Conservation (phyloP, 64 coral and sea anemone species). For the Montipora capricornis region DNA sequence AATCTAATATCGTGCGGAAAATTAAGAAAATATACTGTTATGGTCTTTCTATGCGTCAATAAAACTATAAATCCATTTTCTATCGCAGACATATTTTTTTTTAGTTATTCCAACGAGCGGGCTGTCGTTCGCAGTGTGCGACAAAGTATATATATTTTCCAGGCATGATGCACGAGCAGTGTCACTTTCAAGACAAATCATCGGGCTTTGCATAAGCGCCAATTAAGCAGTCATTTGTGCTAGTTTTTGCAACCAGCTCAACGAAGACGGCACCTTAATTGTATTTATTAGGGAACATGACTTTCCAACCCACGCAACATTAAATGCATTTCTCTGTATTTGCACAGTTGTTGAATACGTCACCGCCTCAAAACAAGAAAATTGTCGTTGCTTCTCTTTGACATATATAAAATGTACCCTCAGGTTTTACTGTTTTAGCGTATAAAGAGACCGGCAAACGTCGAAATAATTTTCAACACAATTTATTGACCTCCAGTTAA, state of each 20-base stretch:
- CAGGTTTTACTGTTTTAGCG: no score
- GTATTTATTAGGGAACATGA: neutral
- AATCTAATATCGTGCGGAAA: conserved; percentile 8
- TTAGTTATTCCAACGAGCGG: neutral
- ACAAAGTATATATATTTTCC: neutral
- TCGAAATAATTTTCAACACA: no score
- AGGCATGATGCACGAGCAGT: neutral
- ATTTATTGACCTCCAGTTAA: no score
- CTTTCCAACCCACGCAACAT: neutral
- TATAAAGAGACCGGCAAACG: no score
- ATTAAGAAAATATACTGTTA: neutral
- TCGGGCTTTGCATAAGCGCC: neutral
- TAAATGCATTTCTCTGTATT: conserved; percentile 16
- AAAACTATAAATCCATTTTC: neutral
- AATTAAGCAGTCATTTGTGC: conserved; percentile 24
- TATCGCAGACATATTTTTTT: neutral
- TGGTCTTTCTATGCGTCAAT: neutral
- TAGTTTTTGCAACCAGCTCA: neutral
- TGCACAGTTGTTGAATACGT: conserved; percentile 42
- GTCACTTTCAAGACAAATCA: neutral
- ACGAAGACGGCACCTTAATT: neutral
- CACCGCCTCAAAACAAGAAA: neutral
- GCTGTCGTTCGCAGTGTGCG: neutral
- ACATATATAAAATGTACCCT: conserved; percentile 1
- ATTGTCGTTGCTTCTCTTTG: neutral